Evolutionary conservation across 1,140 invertebrate genomes (phyloP), one percentile per base, ranked within the genome.

Genomic region (Calliopsis andreniformis): DNA sequence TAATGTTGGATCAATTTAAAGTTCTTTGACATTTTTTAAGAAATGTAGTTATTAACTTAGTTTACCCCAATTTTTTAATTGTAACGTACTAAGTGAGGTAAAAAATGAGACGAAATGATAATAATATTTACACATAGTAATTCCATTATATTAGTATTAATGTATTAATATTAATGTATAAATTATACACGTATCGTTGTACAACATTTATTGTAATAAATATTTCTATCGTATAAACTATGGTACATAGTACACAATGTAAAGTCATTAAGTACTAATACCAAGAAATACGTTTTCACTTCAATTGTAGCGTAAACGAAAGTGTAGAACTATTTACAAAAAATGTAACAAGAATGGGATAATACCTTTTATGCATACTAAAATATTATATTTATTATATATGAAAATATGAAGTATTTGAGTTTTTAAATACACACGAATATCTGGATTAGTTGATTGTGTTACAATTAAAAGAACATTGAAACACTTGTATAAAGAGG

Each of bases 171-270:
- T n/a, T n/a, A n/a, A n/a, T n/a, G n/a, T 75, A 83, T 80, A 68
- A 83, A 82, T 64, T 68, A 56, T 66, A 75, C 55, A 66, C 73
- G 49, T 76, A 53, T 76, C 28, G 42, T 59, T 76, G 72, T 80
- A 79, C 53, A 59, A 79, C 72, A 70, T 84, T 84, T 80, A 82
- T 83, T 84, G 75, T 79, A 83, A 83, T 83, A 83, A 83, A 83
- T 82, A 83, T 82, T 76, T 61, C 61, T 83, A 78, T 70, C 39
- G 64, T 63, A 59, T 69, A 69, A 64, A 80, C 53, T 64, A 58
- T 39, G 58, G 69, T 78, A 78, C 58, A 69, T 63, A 59, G 76
- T 83, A 81, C 25, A 82, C 70, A 82, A 78, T 78, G 70, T 73
- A 78, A 71, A 81, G 49, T 83, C 62, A 42, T 78, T 42, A 45